A percentile compares a stretch with the other conserved stretches of the same genome.
phyloP scores from a whole-genome alignment of 1,140 invertebrate species.

The Drosophila bipectinata region DNA sequence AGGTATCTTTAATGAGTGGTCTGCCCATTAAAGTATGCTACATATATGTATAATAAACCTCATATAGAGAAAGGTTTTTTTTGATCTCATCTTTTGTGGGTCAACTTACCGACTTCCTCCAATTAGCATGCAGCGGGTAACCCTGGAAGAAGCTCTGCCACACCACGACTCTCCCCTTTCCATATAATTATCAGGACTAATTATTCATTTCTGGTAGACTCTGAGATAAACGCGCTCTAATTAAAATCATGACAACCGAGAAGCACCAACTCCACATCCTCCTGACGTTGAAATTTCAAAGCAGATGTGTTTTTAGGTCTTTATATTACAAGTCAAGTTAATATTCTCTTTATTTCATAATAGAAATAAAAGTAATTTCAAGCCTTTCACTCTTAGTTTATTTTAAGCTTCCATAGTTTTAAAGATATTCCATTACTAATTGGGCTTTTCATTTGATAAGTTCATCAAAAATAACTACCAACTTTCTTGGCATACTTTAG shows the following conservation, averaged over 20 bases:
- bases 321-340: too few species aligned
- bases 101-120: neutral
- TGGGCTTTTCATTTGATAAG: neutral
- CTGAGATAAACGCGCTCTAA: neutral
- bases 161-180: neutral
- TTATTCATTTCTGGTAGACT: slow-evolving; percentile 10
- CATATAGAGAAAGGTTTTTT: too few species aligned
- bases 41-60: neutral
- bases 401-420: too few species aligned
- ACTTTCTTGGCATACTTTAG: slow-evolving; percentile 3
- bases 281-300: too few species aligned
- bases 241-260: slow-evolving; percentile 2
- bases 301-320: neutral
- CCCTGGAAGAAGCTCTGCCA: too few species aligned
- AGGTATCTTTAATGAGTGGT: neutral
- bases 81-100: neutral
- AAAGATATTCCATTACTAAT: too few species aligned
- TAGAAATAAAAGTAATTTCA: too few species aligned
- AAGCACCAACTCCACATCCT: too few species aligned
- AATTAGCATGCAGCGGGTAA: slow-evolving; percentile 9
- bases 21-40: neutral
- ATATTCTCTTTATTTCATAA: too few species aligned
- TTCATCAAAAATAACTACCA: neutral
- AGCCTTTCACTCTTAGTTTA: too few species aligned
- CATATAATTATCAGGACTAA: slow-evolving; percentile 5